Evolutionary conservation across 2,797 vertebrate species (phyloP).

Genomic region (Ctenopoma kingsleyae): DNA sequence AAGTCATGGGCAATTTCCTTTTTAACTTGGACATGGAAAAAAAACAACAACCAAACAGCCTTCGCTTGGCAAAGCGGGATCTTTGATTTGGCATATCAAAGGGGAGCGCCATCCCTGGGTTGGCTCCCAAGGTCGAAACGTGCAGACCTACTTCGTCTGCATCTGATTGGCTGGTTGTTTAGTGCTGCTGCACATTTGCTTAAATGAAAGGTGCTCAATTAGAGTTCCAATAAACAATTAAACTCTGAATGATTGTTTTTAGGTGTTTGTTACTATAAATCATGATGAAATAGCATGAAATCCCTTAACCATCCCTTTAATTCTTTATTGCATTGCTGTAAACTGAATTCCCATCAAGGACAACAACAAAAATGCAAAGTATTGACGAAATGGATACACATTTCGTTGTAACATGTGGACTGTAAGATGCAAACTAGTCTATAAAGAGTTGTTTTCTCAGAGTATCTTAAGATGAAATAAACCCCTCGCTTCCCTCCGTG

Average conservation of each 20-base stretch:
- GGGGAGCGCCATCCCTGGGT: constrained; percentile 48
- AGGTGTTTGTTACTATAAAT: constrained; percentile 39
- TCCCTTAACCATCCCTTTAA: constrained; percentile 23
- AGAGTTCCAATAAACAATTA: constrained; percentile 40
- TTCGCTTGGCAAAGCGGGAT: constrained; percentile 60
- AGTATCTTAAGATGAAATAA: constrained; percentile 11
- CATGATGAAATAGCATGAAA: constrained; percentile 62
- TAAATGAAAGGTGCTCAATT: constrained; percentile 28
- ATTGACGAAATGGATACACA: background rate
- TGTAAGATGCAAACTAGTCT: background rate
- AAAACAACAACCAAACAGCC: constrained; percentile 71
- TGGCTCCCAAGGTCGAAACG: constrained; percentile 73
- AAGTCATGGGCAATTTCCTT: constrained; percentile 77
- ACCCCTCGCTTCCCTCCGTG: background rate
- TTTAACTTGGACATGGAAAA: constrained; percentile 57
- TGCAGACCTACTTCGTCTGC: constrained; percentile 48
- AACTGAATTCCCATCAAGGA: constrained; percentile 48
- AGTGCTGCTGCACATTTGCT: constrained; percentile 16
- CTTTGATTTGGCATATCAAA: constrained; percentile 81
- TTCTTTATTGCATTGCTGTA: constrained; percentile 39
- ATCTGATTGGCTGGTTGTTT: constrained; percentile 50
- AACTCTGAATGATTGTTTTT: constrained; percentile 33
- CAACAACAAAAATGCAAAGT: background rate
- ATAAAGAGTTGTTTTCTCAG: background rate
- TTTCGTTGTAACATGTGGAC: background rate